Base-by-base conservation (phyloP, 2,113 vertebrate species). In the Canis aureus region DNA sequence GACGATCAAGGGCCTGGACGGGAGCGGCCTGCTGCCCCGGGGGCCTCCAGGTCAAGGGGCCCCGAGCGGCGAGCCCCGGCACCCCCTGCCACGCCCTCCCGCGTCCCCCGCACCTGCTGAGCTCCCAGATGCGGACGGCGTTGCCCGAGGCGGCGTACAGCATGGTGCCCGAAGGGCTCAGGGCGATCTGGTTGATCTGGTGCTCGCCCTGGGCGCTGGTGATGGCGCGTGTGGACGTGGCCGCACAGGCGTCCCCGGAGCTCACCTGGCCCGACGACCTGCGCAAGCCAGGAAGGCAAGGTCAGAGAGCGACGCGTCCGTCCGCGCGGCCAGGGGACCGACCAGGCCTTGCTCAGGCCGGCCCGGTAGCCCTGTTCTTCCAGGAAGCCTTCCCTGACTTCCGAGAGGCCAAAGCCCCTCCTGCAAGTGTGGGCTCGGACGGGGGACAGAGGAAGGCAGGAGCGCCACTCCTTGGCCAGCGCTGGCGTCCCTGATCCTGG, bases 141-240 rank as follows among this genome's bases (percentile, higher is more conserved):
- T 99, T 99, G 2, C 99, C 99, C 0, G 99, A 99, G 0, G 99
- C 99, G 0, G 99, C 99, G 0, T 99, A 99, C 9, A 99, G 99
- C 91, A 98, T 98, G 73, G 99, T 99, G 89, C 99, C 99, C 0
- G 99, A 98, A 2, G 99, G 99, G 98, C 99, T 99, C 86, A 99
- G 99, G 2, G 99, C 99, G 1, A 99, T 99, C 98, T 99, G 99
- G 98, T 99, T 99, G 98, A 99, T 99, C 98, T 99, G 99, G 98
- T 99, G 99, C 97, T 99, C 99, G 0, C 99, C 99, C 98, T 99
- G 99, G 22, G 99, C 98, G 0, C 99, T 99, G 94, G 99, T 99
- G 96, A 99, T 99, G 0, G 99, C 99, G 25, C 99, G 99, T 2
- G 98, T 99, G 71, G 98, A 99, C 17, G 99, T 99, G 6, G 99